Conservation (phyloP, 2,888 invertebrate species). For the Epinotia bilunana region DNA sequence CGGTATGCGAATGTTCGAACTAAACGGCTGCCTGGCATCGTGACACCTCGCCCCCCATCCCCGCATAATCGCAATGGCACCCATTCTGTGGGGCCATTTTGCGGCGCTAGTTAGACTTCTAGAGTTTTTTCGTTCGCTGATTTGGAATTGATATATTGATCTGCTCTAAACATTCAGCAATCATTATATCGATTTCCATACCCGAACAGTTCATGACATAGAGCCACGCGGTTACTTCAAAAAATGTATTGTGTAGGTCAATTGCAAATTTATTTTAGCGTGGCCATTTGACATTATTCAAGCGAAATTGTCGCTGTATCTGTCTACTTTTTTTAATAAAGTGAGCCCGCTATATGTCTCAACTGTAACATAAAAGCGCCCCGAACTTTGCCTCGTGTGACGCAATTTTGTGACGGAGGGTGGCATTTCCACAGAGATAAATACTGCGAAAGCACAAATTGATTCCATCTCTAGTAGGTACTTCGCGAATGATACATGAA, state of each 20-base stretch:
- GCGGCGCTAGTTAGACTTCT: too few species aligned
- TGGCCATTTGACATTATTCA: background rate
- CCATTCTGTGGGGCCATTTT: too few species aligned
- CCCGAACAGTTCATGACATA: too few species aligned
- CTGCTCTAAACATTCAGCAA: too few species aligned
- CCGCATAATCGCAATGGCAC: too few species aligned
- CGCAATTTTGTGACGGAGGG: conserved; percentile 23
- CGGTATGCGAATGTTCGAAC: too few species aligned
- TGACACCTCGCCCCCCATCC: too few species aligned
- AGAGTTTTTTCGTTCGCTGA: too few species aligned
- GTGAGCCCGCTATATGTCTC: background rate
- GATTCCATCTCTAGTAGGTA: conserved; percentile 7
- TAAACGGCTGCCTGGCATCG: too few species aligned
- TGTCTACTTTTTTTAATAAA: conserved; percentile 27
- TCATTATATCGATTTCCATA: too few species aligned
- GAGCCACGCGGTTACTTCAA: too few species aligned
- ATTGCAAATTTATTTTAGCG: background rate
- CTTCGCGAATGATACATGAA: background rate
- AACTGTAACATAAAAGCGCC: conserved; percentile 6
- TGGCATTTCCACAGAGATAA: conserved; percentile 4
- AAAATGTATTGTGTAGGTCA: background rate
- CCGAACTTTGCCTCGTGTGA: conserved; percentile 26
- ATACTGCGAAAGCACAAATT: conserved; percentile 22
- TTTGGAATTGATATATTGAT: too few species aligned
- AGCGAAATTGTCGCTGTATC: background rate